Base-by-base conservation (phyloP, 2,888 invertebrate genomes). In the Colostygia pectinataria region DNA sequence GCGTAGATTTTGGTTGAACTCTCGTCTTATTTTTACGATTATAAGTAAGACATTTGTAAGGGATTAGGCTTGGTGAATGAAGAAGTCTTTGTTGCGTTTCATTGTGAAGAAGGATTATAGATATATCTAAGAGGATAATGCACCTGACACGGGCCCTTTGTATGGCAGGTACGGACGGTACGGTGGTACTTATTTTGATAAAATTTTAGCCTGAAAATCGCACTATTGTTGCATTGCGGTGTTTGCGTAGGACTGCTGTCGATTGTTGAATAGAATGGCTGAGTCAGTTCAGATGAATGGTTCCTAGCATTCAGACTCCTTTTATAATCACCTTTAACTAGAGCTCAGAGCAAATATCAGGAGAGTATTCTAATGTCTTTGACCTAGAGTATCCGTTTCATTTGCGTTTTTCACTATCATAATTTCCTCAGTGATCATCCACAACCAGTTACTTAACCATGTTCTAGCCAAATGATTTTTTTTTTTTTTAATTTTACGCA, bases 31-130 rank as follows among this genome's bases (percentile, higher is more conserved):
- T 68, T 64, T 58, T 59, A 57, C 66, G 71, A 70, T 69, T 8
- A 71, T 63, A 59, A 57, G 63, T 65, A 65, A 68, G 70, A 68
- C 70, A 81, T 82, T 74, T 74, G 74, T 74, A 69, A 69, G 71
- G 77, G 80, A 86, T 89, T 84, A 71, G 73, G 71, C 77, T 71
- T 80, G 66, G 60, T 85, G 84, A 87, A 87, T 86, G 80, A 73
- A 40, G 57, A 50, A 60, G 72, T 61, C 58, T 61, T 82, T 83
- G 83, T 80, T 77, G 74, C 58, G 53, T 53, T 57, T 59, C 65
- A 77, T 84, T 86, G 82, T 83, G 71, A 37, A 60, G 66, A 63
- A 45, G 71, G 80, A 82, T 85, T 83, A 82, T 69, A 68, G 69
- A 68, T 77, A 68, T 77, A 74, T 78, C 68, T 72, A 73, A 77